Conservation (phyloP, 2,888 invertebrate genomes). For the Zaprionus obscuricornis region DNA sequence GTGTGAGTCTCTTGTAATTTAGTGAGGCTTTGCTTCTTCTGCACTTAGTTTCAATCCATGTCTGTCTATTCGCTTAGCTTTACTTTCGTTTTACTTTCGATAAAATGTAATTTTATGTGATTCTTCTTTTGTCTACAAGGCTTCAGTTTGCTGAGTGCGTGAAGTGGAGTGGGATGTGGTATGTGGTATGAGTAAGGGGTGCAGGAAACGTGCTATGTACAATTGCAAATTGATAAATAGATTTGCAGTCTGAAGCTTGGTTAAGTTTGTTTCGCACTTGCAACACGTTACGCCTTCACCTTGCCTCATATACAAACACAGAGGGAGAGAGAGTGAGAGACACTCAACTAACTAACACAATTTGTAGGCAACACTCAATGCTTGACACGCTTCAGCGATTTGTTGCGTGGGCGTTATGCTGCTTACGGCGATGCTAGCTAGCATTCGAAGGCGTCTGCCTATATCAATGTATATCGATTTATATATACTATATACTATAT, state of each 20-base stretch:
- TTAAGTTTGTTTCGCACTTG: slow-evolving; percentile 27
- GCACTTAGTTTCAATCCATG: slow-evolving; percentile 9
- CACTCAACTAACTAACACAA: no score
- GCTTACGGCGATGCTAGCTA: neutral
- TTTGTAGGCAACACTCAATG: slow-evolving; percentile 56
- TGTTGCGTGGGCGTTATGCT: slow-evolving; percentile 40
- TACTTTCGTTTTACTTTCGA: slow-evolving; percentile 44
- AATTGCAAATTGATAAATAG: slow-evolving; percentile 77
- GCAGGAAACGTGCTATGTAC: slow-evolving; percentile 36
- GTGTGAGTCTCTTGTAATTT: slow-evolving; percentile 40
- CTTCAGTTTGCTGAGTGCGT: slow-evolving; percentile 3
- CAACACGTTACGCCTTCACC: slow-evolving; percentile 8
- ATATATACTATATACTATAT: slow-evolving; percentile 2
- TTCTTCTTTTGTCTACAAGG: slow-evolving; percentile 57
- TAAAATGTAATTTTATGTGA: slow-evolving; percentile 70
- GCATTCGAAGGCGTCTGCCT: slow-evolving; percentile 3
- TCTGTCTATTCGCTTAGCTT: slow-evolving; percentile 12
- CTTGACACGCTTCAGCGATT: slow-evolving; percentile 62
- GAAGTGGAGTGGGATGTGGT: no score
- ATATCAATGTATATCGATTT: slow-evolving; percentile 14
- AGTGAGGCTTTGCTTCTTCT: slow-evolving; percentile 29
- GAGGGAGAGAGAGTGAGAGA: no score
- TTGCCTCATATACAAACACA: no score
- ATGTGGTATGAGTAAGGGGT: no score
- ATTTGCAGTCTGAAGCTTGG: slow-evolving; percentile 49